phyloP scores from a whole-genome alignment of 2,888 invertebrate genomes.

The Boloria euphrosyne region DNA sequence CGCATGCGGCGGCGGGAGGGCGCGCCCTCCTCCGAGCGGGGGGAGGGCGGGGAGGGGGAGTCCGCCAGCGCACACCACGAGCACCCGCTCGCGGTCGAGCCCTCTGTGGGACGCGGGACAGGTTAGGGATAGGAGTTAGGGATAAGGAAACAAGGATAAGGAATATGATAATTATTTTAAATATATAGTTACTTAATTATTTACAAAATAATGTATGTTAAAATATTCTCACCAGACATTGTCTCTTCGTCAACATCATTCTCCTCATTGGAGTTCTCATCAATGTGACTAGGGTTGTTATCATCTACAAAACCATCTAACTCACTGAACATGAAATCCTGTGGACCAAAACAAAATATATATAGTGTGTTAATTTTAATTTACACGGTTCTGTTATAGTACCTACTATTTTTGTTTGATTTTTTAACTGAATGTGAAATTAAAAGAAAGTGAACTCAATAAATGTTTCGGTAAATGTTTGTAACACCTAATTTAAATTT shows the following conservation, averaged over 20 bases:
- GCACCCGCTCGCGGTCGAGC: conserved; percentile 60
- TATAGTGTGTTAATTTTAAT: too few species aligned
- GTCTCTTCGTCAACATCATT: conserved; percentile 94
- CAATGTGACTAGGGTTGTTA: conserved; percentile 78
- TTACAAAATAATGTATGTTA: too few species aligned
- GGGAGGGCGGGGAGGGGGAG: conserved; percentile 43
- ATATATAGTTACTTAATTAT: neutral
- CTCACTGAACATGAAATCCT: conserved; percentile 82
- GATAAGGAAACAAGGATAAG: neutral
- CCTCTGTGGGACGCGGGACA: conserved; percentile 55
- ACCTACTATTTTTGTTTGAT: too few species aligned
- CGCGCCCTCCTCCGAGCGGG: conserved; percentile 44
- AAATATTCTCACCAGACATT: conserved; percentile 85
- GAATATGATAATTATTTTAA: neutral
- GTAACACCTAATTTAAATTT: too few species aligned
- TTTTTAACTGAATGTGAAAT: too few species aligned
- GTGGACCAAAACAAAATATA: conserved; percentile 12
- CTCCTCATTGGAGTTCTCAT: conserved; percentile 89
- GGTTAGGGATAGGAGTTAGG: conserved; percentile 17
- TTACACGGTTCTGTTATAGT: too few species aligned
- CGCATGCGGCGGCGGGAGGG: conserved; percentile 33
- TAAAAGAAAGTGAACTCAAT: too few species aligned
- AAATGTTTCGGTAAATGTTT: too few species aligned
- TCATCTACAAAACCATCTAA: conserved; percentile 85
- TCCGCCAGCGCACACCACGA: conserved; percentile 61